phyloP scores from a whole-genome alignment of 2,888 invertebrate genomes.

The Tubulanus polymorphus region DNA sequence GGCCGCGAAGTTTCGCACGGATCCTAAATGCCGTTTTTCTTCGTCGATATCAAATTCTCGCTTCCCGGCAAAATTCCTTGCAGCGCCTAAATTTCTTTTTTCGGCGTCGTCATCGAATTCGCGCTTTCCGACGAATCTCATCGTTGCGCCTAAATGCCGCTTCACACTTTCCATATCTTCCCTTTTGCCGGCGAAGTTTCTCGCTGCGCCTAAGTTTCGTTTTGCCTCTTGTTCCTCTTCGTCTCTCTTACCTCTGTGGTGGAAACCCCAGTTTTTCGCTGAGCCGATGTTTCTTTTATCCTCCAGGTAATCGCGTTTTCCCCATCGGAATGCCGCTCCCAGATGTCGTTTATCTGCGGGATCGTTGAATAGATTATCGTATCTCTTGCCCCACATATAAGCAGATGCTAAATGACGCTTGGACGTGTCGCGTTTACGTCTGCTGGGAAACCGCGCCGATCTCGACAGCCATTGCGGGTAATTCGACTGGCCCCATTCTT shows the following conservation, averaged over 20 bases:
- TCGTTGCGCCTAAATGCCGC: background rate
- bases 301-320: background rate
- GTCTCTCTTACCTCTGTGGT: too few relatives aligned
- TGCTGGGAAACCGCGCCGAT: too few relatives aligned
- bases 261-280: background rate
- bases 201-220: background rate
- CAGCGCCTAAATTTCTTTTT: background rate
- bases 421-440: background rate
- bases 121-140: background rate
- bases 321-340: background rate
- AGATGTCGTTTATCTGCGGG: background rate
- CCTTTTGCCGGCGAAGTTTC: background rate
- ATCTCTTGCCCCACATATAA: too few relatives aligned
- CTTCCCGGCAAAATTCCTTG: background rate
- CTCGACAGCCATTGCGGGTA: background rate
- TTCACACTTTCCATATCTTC: background rate
- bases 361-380: background rate
- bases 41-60: background rate
- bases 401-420: background rate
- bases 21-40: background rate
- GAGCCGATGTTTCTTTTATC: background rate
- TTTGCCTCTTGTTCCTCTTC: background rate
- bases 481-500: background rate
- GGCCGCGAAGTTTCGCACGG: background rate
- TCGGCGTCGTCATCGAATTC: background rate